A percentile compares a stretch with the other conserved stretches of the same genome.
Conservation (phyloP, 2,888 invertebrate genomes). For the Drosophila bunnanda region DNA sequence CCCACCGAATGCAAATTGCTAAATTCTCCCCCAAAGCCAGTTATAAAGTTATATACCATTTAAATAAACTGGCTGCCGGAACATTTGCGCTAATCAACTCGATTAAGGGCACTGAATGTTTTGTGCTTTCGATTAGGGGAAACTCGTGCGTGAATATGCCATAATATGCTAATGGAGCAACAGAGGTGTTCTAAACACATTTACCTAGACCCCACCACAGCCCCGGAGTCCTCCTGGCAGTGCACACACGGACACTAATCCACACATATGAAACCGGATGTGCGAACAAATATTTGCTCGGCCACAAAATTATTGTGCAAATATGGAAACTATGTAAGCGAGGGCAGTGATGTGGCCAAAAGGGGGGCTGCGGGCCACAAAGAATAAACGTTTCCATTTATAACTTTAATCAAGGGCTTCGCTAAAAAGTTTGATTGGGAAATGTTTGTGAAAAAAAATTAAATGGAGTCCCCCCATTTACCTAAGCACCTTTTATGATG, state of each 20-base stretch:
- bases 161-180: slow-evolving; percentile 64
- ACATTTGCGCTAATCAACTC: slow-evolving; percentile 69
- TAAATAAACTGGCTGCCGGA: slow-evolving; percentile 42
- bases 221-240: slow-evolving; percentile 7
- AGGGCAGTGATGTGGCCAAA: slow-evolving; percentile 29
- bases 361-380: neutral
- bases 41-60: slow-evolving; percentile 29
- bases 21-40: neutral
- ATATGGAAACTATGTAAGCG: slow-evolving; percentile 73
- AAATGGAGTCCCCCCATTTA: too few species aligned
- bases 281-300: slow-evolving; percentile 73
- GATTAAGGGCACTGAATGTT: slow-evolving; percentile 53
- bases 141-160: slow-evolving; percentile 61
- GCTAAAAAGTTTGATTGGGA: slow-evolving; percentile 16
- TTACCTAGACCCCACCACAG: slow-evolving; percentile 27
- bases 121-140: slow-evolving; percentile 52
- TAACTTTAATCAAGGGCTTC: slow-evolving; percentile 7
- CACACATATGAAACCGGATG: slow-evolving; percentile 43
- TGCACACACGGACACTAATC: slow-evolving; percentile 27
- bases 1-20: slow-evolving; percentile 2
- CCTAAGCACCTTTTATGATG: neutral
- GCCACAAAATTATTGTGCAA: slow-evolving; percentile 75
- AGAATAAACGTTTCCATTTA: slow-evolving; percentile 19
- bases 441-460: neutral
- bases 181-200: slow-evolving; percentile 64